Percentiles rank a stretch among this genome's conserved stretches.
phyloP scores from a whole-genome alignment of 1,140 invertebrate genomes.

The Phthorimaea operculella region DNA sequence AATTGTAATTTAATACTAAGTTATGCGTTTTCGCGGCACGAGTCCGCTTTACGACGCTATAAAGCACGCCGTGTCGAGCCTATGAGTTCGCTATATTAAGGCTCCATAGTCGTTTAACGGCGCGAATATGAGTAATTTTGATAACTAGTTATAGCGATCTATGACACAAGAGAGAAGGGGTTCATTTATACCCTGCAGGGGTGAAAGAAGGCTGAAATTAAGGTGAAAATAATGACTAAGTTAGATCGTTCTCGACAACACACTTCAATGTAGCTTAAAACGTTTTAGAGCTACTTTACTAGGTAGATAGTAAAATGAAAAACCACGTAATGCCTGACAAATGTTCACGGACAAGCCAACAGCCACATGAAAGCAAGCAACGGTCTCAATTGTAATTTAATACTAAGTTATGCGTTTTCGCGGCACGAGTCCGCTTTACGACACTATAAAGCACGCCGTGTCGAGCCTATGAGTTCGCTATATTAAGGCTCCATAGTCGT shows the following conservation, averaged over 20 bases:
- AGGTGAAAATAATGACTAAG: too few relatives aligned
- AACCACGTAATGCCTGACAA: too few relatives aligned
- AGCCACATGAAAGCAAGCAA: neutral
- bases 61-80: slow-evolving; percentile 43
- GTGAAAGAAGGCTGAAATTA: too few relatives aligned
- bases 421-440: slow-evolving; percentile 48
- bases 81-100: slow-evolving; percentile 41
- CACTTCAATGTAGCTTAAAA: too few relatives aligned
- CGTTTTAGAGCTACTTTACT: too few relatives aligned
- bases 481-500: slow-evolving; percentile 37
- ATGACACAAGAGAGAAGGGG: too few relatives aligned
- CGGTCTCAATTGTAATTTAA: slow-evolving; percentile 38
- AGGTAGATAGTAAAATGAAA: too few relatives aligned
- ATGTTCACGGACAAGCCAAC: too few relatives aligned
- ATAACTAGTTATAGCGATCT: too few relatives aligned
- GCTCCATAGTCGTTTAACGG: slow-evolving; percentile 23
- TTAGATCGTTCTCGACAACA: too few relatives aligned
- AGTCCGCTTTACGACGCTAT: slow-evolving; percentile 50
- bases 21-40: slow-evolving; percentile 45
- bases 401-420: slow-evolving; percentile 44
- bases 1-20: slow-evolving; percentile 48
- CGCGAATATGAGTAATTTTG: too few relatives aligned
- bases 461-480: slow-evolving; percentile 38
- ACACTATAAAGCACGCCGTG: slow-evolving; percentile 45
- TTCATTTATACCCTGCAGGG: too few relatives aligned